Evolutionary conservation across 2,797 vertebrate species (phyloP).

Genomic region (Cossypha polioptera): DNA sequence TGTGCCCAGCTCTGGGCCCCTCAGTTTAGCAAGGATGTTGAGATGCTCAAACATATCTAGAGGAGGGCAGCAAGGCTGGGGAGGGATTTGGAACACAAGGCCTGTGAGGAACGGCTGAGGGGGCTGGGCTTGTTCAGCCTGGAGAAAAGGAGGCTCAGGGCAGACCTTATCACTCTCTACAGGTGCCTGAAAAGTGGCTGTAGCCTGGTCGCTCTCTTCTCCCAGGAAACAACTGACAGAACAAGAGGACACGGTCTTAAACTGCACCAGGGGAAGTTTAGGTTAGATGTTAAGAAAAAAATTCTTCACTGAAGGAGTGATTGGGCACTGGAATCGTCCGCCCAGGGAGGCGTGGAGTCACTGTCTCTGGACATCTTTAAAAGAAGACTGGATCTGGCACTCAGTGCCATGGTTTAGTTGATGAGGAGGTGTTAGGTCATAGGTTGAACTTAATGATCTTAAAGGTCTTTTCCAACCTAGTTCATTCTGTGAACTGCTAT

Average conservation of each 20-base stretch:
- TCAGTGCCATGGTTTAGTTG: neutral
- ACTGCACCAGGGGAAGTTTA: accelerated
- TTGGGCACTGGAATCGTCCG: accelerated
- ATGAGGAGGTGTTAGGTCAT: neutral
- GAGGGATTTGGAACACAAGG: too few species aligned
- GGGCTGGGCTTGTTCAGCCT: neutral
- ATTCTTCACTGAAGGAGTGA: neutral
- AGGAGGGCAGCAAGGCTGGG: accelerated
- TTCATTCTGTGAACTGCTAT: neutral
- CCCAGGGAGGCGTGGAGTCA: neutral
- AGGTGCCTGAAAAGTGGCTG: accelerated
- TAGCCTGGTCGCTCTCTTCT: too few species aligned
- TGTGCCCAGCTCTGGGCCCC: neutral
- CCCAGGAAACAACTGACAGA: neutral
- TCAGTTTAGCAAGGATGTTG: neutral
- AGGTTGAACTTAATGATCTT: neutral
- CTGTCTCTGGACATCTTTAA: accelerated
- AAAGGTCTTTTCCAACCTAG: neutral
- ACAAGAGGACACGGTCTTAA: neutral
- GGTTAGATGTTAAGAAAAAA: neutral
- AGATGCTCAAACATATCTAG: accelerated
- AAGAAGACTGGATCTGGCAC: neutral
- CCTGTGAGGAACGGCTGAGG: neutral
- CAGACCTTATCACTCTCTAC: neutral
- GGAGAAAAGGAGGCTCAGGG: too few species aligned